A percentile compares a stretch with the other conserved stretches of the same genome.
Conservation (phyloP, 2,113 vertebrate genomes). For the Mobula birostris region DNA sequence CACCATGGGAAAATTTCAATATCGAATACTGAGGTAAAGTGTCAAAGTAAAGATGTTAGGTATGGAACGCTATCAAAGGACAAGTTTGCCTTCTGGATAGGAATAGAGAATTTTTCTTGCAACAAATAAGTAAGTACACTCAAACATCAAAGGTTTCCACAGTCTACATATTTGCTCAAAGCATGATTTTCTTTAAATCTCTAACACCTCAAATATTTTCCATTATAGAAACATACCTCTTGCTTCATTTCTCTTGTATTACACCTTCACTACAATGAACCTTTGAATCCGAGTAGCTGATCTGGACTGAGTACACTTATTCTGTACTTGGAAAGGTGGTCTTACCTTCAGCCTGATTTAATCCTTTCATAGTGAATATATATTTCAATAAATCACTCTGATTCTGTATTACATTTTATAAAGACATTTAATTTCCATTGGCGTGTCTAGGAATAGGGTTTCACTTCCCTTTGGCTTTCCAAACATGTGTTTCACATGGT, state of each 20-base stretch:
- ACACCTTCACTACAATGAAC: neutral
- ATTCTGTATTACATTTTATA: neutral
- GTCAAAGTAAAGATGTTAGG: neutral
- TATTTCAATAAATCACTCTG: neutral
- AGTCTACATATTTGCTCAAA: neutral
- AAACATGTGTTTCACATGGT: no score
- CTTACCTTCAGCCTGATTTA: neutral
- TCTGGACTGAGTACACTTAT: neutral
- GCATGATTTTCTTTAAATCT: neutral
- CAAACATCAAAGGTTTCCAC: neutral
- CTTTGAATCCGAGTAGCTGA: no score
- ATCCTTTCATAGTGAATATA: neutral
- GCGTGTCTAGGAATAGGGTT: no score
- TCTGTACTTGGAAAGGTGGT: neutral
- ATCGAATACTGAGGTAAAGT: neutral
- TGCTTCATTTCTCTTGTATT: neutral
- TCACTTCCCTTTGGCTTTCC: no score
- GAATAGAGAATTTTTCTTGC: neutral
- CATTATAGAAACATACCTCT: neutral
- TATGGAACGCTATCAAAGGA: neutral
- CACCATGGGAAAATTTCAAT: neutral
- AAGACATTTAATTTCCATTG: neutral
- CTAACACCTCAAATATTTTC: neutral
- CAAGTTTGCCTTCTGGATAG: neutral
- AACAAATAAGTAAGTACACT: neutral